A percentile compares a stretch with the other conserved stretches of the same genome.
Evolutionary conservation across 2,888 invertebrate genomes (phyloP).

Genomic region (Plusia festucae): DNA sequence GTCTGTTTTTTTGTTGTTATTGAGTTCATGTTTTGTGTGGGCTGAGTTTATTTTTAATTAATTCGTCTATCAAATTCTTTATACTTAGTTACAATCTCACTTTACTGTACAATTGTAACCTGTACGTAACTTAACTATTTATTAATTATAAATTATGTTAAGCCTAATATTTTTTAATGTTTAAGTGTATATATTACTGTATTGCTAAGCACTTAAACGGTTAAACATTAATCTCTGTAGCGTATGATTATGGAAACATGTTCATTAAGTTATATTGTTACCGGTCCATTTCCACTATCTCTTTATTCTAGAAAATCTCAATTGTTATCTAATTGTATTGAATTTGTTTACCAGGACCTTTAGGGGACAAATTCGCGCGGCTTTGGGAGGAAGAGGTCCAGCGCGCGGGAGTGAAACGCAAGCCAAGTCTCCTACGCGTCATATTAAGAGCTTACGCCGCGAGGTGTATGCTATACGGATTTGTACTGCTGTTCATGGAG

Average conservation of each 20-base stretch:
- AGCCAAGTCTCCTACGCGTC: conserved; percentile 88
- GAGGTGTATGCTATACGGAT: conserved; percentile 88
- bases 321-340: neutral
- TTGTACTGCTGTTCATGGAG: conserved; percentile 90
- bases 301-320: neutral
- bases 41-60: neutral
- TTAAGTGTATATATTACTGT: too few species aligned
- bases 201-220: too few species aligned
- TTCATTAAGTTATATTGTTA: too few species aligned
- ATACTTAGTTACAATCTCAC: too few species aligned
- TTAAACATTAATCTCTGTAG: too few species aligned
- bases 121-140: too few species aligned
- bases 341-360: conserved; percentile 70
- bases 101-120: too few species aligned
- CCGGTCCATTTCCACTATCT: neutral
- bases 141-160: too few species aligned
- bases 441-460: conserved; percentile 90
- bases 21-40: neutral
- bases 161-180: too few species aligned
- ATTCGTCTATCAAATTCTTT: neutral
- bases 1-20: conserved; percentile 1
- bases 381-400: conserved; percentile 88
- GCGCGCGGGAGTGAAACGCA: conserved; percentile 78
- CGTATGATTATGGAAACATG: too few species aligned
- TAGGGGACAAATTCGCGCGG: conserved; percentile 86